phyloP scores from a whole-genome alignment of 2,797 vertebrate species.

The Leucoraja ocellata region DNA sequence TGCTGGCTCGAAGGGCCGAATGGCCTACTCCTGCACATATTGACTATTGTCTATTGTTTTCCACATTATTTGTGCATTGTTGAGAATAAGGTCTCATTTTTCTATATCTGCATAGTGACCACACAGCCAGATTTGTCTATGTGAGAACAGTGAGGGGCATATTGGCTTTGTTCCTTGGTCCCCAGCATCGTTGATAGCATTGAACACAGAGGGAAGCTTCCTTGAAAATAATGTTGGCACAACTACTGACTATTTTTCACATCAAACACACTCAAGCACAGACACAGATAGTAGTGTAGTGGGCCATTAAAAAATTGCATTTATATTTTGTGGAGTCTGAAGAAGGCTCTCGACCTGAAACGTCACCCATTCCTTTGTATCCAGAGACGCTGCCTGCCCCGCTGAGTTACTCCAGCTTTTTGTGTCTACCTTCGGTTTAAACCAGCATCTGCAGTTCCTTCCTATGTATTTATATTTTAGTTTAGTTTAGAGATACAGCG shows the following conservation, averaged over 20 bases:
- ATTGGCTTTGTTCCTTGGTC: background rate
- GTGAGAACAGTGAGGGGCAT: background rate
- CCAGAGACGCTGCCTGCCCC: too few relatives aligned
- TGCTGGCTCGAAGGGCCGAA: too few relatives aligned
- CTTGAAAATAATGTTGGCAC: background rate
- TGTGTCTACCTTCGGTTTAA: too few relatives aligned
- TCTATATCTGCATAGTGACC: background rate
- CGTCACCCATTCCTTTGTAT: too few relatives aligned
- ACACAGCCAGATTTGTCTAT: background rate
- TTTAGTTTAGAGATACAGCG: too few relatives aligned
- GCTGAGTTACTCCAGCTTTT: too few relatives aligned
- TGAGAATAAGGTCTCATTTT: background rate
- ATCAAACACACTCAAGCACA: background rate
- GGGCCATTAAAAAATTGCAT: too few relatives aligned
- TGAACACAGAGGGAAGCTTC: background rate
- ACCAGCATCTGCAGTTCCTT: too few relatives aligned
- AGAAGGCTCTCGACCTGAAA: too few relatives aligned
- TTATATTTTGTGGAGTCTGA: too few relatives aligned
- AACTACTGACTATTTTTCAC: background rate
- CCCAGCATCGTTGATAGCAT: background rate
- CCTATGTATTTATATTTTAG: too few relatives aligned
- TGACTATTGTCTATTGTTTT: background rate
- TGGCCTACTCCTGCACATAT: too few relatives aligned
- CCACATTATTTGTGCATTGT: background rate
- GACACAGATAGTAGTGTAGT: background rate